Percentiles rank a stretch among this genome's conserved stretches.
Conservation (phyloP, 2,113 vertebrate species). For the Malurus melanocephalus region DNA sequence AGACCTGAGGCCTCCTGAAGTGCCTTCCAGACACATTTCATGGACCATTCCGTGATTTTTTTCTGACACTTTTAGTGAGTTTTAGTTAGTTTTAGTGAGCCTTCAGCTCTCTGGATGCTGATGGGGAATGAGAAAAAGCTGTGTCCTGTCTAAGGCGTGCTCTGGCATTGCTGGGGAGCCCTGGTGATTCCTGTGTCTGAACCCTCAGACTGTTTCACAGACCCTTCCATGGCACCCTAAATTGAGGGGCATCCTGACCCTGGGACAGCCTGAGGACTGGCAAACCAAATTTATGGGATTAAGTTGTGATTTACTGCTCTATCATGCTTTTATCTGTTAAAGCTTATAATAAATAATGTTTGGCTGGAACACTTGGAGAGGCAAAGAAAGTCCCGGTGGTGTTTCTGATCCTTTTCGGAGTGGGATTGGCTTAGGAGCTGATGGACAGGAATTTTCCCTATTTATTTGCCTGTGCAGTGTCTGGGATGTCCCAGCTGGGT, state of each 20-base stretch:
- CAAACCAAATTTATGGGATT: not conserved
- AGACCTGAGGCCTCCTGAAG: not conserved
- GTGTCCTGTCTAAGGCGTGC: accelerated
- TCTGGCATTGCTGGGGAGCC: not conserved
- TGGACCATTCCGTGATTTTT: accelerated
- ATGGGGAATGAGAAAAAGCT: not conserved
- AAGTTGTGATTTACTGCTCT: not conserved
- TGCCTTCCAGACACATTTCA: not conserved
- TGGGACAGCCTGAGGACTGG: not conserved
- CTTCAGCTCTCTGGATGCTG: not conserved
- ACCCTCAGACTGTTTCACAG: not conserved
- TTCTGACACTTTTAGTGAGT: not conserved
- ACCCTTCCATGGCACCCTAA: not conserved
- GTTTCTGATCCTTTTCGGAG: not conserved
- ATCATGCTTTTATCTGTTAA: not conserved
- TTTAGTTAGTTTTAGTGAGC: not conserved
- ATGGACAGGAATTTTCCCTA: not conserved
- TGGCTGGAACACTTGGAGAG: not conserved
- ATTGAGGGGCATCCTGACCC: not conserved
- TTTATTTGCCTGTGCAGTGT: not conserved
- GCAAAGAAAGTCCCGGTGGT: not conserved
- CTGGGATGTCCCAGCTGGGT: not conserved
- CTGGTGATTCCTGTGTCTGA: not conserved
- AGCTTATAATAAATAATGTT: not conserved
- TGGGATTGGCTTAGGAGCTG: not conserved